phyloP scores from a whole-genome alignment of 2,888 invertebrate genomes.

The Protonemura montana region DNA sequence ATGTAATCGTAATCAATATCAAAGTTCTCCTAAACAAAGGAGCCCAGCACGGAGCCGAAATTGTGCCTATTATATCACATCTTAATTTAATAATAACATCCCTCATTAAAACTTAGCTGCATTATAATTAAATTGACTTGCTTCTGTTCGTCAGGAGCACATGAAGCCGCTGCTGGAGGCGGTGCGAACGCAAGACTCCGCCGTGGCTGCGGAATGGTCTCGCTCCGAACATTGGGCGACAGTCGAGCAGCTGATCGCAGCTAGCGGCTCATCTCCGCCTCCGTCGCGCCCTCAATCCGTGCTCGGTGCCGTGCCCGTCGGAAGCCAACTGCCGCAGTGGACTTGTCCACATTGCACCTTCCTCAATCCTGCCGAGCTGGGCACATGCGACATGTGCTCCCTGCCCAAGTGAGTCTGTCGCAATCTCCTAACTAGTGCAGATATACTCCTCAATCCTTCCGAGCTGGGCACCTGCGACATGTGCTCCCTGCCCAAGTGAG shows the following conservation, averaged over 20 bases:
- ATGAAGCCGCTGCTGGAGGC: constrained; percentile 81
- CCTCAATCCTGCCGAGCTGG: constrained; percentile 79
- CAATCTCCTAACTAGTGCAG: too few species aligned
- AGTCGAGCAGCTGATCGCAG: constrained; percentile 77
- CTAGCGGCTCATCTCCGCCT: constrained; percentile 58
- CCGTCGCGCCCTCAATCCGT: constrained; percentile 49
- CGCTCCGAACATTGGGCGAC: constrained; percentile 87
- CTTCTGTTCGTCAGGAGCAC: constrained; percentile 65
- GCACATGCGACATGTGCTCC: constrained; percentile 91
- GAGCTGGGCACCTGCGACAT: constrained; percentile 85
- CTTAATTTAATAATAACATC: too few species aligned
- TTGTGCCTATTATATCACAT: too few species aligned
- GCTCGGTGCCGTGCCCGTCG: constrained; percentile 49
- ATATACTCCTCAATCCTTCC: constrained; percentile 84
- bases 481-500: constrained; percentile 84
- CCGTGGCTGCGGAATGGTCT: constrained; percentile 80
- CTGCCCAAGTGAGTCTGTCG: constrained; percentile 72
- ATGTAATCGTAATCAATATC: too few species aligned
- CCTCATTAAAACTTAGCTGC: too few species aligned
- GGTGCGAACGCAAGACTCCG: constrained; percentile 73
- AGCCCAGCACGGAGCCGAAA: too few species aligned
- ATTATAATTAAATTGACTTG: too few species aligned
- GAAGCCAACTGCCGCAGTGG: constrained; percentile 67
- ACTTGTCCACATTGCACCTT: constrained; percentile 94
- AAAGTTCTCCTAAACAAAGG: too few species aligned